A percentile compares a stretch with the other conserved stretches of the same genome.
These are phyloP conservation scores for Eilema caniola DNA, from an alignment of 2,888 invertebrate species.

Conservation along the genomic window DNA sequence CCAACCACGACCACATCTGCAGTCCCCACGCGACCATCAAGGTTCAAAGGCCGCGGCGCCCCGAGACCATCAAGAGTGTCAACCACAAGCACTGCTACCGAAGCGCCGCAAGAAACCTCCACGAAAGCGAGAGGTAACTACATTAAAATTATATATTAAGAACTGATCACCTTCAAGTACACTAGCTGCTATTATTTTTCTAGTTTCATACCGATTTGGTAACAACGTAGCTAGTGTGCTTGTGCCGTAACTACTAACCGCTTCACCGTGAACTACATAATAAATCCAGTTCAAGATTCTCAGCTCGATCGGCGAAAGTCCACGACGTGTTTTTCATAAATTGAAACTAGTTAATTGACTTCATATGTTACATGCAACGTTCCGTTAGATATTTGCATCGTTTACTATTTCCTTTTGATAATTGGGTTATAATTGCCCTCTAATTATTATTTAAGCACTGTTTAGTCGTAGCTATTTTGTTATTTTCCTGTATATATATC, in stretches of 20 bases:
- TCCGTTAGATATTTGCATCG: constrained; percentile 21
- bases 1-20: constrained; percentile 81
- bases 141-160: constrained; percentile 21
- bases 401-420: constrained; percentile 1
- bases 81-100: constrained; percentile 75
- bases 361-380: constrained; percentile 20
- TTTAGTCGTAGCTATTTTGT: not conserved
- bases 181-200: constrained; percentile 17
- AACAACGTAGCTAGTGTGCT: constrained; percentile 22
- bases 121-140: constrained; percentile 83
- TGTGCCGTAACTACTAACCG: constrained; percentile 37
- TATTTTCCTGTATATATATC: not conserved
- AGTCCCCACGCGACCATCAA: constrained; percentile 76
- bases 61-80: constrained; percentile 78
- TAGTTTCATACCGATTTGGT: constrained; percentile 9
- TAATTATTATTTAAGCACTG: not conserved
- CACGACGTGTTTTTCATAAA: constrained; percentile 33
- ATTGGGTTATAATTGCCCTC: not conserved
- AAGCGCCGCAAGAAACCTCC: constrained; percentile 78
- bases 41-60: constrained; percentile 78
- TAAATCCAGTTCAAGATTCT: constrained; percentile 46
- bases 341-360: constrained; percentile 36
- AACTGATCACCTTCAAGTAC: constrained; percentile 7
- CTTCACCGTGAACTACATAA: constrained; percentile 51
- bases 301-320: constrained; percentile 41